Percentiles rank a stretch among this genome's conserved stretches.
phyloP scores from a whole-genome alignment of 2,113 vertebrate genomes.

The Struthidea cinerea region DNA sequence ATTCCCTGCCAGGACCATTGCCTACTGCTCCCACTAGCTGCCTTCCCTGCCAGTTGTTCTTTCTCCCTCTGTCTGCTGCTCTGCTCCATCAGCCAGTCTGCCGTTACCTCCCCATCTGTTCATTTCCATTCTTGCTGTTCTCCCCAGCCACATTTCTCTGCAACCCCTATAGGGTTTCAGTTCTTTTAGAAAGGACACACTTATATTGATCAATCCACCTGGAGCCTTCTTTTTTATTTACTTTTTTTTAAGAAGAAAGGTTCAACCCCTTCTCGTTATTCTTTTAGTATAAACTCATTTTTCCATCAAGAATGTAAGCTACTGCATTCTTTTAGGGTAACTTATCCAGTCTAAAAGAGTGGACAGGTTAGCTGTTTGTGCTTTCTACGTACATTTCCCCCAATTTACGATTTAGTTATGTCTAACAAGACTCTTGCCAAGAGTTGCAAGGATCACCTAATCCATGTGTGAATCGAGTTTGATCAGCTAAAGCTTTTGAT shows the following conservation, averaged over 20 bases:
- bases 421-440: not conserved
- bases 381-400: not conserved
- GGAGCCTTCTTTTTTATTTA: not conserved
- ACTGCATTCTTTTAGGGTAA: not conserved
- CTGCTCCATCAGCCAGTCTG: not conserved
- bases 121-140: not conserved
- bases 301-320: not conserved
- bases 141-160: not conserved
- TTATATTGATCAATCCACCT: not conserved
- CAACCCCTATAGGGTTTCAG: not conserved
- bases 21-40: not conserved
- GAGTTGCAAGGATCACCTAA: not conserved
- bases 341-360: not conserved
- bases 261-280: not conserved
- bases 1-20: not conserved
- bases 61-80: not conserved
- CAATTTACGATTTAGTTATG: not conserved
- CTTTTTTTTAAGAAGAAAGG: not conserved
- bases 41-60: conserved; percentile 19
- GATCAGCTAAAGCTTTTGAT: not conserved
- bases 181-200: not conserved
- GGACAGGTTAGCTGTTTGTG: not conserved
- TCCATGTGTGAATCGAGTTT: fast-evolving
- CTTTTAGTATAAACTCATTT: not conserved
- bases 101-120: conserved; percentile 25